These are phyloP conservation scores for Sinocyclocheilus grahami DNA, from an alignment of 2,113 vertebrate species.

Conservation along the genomic window DNA sequence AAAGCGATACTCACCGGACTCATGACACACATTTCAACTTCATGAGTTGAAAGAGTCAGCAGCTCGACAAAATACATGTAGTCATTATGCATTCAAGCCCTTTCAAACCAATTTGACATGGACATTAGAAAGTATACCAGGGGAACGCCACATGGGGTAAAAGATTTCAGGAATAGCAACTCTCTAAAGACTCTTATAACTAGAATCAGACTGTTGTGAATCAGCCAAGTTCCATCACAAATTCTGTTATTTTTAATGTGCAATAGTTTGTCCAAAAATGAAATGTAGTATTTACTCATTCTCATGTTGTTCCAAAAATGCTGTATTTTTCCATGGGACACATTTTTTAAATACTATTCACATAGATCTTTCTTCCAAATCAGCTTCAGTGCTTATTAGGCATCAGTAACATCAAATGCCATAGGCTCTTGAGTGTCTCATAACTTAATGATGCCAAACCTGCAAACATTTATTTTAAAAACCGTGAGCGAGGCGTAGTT, in stretches of 20 bases:
- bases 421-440: not conserved
- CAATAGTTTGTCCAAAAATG: not conserved
- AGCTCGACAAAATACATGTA: not conserved
- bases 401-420: not conserved
- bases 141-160: not conserved
- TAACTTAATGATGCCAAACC: too few relatives aligned
- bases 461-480: too few relatives aligned
- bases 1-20: not conserved
- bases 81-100: not conserved
- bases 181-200: conserved; percentile 10
- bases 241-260: not conserved
- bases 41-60: not conserved
- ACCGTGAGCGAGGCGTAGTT: too few relatives aligned
- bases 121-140: not conserved
- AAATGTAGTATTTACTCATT: not conserved
- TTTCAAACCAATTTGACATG: not conserved
- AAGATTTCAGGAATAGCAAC: not conserved
- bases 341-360: not conserved
- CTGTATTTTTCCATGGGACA: not conserved
- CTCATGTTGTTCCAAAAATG: not conserved
- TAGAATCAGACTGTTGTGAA: conserved; percentile 1
- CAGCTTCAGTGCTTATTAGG: not conserved
- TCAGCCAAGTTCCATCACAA: not conserved
- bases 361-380: not conserved
- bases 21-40: not conserved